phyloP scores from a whole-genome alignment of 2,888 invertebrate genomes.

The Scrobipalpa costella region DNA sequence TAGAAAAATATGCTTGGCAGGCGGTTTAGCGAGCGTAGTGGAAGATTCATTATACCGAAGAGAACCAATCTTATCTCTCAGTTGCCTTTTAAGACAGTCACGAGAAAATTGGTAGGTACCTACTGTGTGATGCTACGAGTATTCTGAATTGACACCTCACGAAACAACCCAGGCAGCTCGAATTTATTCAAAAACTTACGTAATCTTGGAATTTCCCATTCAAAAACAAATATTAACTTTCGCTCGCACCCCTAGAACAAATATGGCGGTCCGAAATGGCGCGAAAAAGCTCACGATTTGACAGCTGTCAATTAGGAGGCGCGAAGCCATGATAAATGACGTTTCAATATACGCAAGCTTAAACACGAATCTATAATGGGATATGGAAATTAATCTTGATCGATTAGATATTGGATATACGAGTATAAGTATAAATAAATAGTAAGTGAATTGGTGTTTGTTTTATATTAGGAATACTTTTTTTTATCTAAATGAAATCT shows the following conservation, averaged over 20 bases:
- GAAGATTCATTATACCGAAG: too few species aligned
- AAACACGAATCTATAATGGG: conserved; percentile 32
- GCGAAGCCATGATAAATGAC: conserved; percentile 58
- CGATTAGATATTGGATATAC: conserved; percentile 28
- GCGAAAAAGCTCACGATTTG: conserved; percentile 67
- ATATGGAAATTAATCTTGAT: conserved; percentile 31
- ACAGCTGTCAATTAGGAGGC: conserved; percentile 77
- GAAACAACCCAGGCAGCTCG: neutral
- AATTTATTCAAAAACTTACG: neutral
- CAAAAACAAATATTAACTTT: conserved; percentile 9
- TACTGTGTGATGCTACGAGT: too few species aligned
- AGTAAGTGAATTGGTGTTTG: neutral
- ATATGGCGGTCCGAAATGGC: conserved; percentile 55
- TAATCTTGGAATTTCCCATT: neutral
- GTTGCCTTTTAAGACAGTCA: too few species aligned
- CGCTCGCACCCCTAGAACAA: conserved; percentile 28
- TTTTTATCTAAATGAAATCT: neutral
- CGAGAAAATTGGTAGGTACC: too few species aligned
- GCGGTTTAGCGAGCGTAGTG: too few species aligned
- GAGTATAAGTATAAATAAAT: neutral
- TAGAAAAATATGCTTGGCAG: too few species aligned
- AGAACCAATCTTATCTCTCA: too few species aligned
- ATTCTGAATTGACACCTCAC: too few species aligned
- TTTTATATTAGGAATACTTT: neutral
- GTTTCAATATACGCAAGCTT: conserved; percentile 38